These are phyloP conservation scores for Nemurella pictetii DNA, from an alignment of 2,888 invertebrate species.

Conservation along the genomic window DNA sequence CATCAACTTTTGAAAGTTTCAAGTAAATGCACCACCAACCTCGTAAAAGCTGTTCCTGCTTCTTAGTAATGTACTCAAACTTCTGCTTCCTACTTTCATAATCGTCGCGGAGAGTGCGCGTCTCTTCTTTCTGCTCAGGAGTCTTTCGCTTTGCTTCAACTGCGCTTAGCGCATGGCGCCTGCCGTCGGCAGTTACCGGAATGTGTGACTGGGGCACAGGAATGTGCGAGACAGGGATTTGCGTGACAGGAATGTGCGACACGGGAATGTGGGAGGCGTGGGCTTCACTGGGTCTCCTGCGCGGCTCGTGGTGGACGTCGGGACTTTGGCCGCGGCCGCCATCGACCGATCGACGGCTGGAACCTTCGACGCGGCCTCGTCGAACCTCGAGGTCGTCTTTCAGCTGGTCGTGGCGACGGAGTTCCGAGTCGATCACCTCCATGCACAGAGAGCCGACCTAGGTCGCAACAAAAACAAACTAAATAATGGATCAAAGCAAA, in stretches of 20 bases:
- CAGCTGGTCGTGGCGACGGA: slow-evolving; percentile 93
- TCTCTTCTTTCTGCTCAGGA: slow-evolving; percentile 47
- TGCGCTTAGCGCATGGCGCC: slow-evolving; percentile 46
- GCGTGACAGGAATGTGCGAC: neutral
- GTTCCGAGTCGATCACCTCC: slow-evolving; percentile 94
- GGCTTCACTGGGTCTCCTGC: neutral
- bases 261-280: neutral
- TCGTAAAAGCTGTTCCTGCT: slow-evolving; percentile 89
- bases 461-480: slow-evolving; percentile 36
- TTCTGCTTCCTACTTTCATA: slow-evolving; percentile 78
- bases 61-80: slow-evolving; percentile 79
- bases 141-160: neutral
- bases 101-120: slow-evolving; percentile 64
- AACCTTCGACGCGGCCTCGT: slow-evolving; percentile 51
- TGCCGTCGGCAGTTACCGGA: slow-evolving; percentile 31
- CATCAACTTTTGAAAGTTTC: neutral
- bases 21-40: slow-evolving; percentile 48
- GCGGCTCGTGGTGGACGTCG: neutral
- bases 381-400: slow-evolving; percentile 70
- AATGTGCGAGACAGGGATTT: slow-evolving; percentile 45
- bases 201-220: slow-evolving; percentile 28
- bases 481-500: neutral
- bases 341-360: slow-evolving; percentile 20
- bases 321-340: neutral
- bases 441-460: slow-evolving; percentile 94